phyloP scores from a whole-genome alignment of 2,888 invertebrate genomes.

The Pseudococcus viburni region DNA sequence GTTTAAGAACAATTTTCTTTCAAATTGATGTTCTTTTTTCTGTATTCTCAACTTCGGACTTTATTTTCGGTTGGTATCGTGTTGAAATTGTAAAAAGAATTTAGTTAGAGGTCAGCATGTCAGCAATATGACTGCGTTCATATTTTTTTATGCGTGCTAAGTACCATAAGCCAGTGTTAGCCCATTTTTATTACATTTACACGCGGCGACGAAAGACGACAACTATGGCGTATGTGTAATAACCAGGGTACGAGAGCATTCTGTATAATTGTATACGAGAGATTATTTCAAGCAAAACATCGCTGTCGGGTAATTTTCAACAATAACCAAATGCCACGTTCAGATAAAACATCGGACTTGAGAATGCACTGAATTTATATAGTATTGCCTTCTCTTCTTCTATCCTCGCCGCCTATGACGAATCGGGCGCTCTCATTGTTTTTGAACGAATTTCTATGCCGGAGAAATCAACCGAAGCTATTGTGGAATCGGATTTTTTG shows the following conservation, averaged over 20 bases:
- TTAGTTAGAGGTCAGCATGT: neutral
- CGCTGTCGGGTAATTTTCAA: slow-evolving; percentile 22
- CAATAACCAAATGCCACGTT: neutral
- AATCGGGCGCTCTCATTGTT: neutral
- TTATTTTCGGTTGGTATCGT: too few relatives aligned
- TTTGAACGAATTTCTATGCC: slow-evolving; percentile 5
- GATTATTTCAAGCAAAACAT: slow-evolving; percentile 37
- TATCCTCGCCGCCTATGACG: neutral
- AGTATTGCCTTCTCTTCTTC: neutral
- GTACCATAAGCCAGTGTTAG: neutral
- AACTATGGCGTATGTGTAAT: neutral
- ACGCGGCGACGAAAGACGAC: neutral
- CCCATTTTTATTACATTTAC: neutral
- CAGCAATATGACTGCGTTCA: neutral
- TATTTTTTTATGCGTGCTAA: neutral
- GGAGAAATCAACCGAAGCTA: neutral
- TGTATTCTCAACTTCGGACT: too few relatives aligned
- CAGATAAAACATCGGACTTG: neutral
- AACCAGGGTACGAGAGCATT: neutral
- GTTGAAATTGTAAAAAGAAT: too few relatives aligned
- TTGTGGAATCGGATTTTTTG: neutral
- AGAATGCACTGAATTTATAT: neutral
- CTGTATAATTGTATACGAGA: neutral
- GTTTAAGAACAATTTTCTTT: too few relatives aligned
- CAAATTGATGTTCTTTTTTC: too few relatives aligned